Evolutionary conservation across 1,140 invertebrate genomes (phyloP).

Genomic region (Melitaea cinxia): DNA sequence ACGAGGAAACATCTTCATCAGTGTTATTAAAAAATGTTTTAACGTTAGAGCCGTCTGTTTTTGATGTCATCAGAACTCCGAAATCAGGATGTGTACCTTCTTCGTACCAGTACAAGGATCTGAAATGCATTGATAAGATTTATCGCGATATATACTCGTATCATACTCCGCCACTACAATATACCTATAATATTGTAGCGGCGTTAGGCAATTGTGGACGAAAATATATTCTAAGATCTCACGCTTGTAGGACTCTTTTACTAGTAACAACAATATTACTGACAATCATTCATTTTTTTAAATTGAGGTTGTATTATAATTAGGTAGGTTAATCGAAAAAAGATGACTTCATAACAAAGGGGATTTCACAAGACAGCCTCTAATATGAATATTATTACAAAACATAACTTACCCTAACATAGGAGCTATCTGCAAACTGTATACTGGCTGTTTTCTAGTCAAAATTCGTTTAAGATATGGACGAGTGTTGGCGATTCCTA

Average conservation of each 20-base stretch:
- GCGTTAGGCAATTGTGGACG: too few relatives aligned
- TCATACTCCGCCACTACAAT: too few relatives aligned
- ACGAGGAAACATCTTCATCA: slow-evolving; percentile 41
- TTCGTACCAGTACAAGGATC: slow-evolving; percentile 88
- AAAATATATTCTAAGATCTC: too few relatives aligned
- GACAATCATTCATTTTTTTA: too few relatives aligned
- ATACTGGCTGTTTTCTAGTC: slow-evolving; percentile 81
- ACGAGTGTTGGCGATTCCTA: slow-evolving; percentile 82
- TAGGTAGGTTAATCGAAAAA: neutral
- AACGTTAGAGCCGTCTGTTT: slow-evolving; percentile 82
- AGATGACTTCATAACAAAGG: neutral
- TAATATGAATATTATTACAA: slow-evolving; percentile 5
- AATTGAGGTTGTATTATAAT: too few relatives aligned
- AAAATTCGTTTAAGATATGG: slow-evolving; percentile 75
- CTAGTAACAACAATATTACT: too few relatives aligned
- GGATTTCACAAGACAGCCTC: too few relatives aligned
- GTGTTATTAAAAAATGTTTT: slow-evolving; percentile 83
- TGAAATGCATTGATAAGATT: slow-evolving; percentile 68
- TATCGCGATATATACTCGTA: too few relatives aligned
- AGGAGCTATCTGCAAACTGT: slow-evolving; percentile 87
- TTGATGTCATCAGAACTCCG: slow-evolving; percentile 84
- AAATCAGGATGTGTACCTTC: slow-evolving; percentile 82
- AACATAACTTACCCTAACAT: slow-evolving; percentile 82
- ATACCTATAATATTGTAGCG: too few relatives aligned
- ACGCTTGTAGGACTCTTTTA: too few relatives aligned